Conservation (phyloP, 2,888 invertebrate genomes). For the Drosophila colorata region DNA sequence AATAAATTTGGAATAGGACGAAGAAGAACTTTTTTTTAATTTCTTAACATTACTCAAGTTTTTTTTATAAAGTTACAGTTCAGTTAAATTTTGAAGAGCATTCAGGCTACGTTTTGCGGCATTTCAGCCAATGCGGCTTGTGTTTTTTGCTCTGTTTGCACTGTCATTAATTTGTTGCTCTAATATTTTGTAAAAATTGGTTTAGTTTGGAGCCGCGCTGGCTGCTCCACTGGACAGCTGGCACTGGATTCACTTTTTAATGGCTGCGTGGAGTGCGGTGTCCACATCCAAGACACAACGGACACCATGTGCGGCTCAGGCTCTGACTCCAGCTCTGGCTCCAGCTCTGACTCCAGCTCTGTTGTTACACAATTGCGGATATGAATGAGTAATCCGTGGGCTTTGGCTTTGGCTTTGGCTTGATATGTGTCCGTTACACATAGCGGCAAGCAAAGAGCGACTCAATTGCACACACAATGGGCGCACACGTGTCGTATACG, state of each 20-base stretch:
- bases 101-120: slow-evolving; percentile 5
- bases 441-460: slow-evolving; percentile 28
- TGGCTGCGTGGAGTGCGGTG: slow-evolving; percentile 63
- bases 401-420: slow-evolving; percentile 78
- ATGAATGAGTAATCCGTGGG: slow-evolving; percentile 81
- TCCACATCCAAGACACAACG: slow-evolving; percentile 17
- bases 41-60: too few relatives aligned
- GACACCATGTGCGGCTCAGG: slow-evolving; percentile 14
- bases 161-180: slow-evolving; percentile 78
- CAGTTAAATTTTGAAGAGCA: slow-evolving; percentile 15
- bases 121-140: neutral
- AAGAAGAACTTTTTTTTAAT: too few relatives aligned
- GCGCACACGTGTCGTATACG: slow-evolving; percentile 79
- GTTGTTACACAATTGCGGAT: slow-evolving; percentile 78
- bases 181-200: slow-evolving; percentile 78
- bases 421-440: slow-evolving; percentile 73
- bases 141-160: slow-evolving; percentile 52
- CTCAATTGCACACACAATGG: slow-evolving; percentile 49
- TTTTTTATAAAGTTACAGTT: neutral
- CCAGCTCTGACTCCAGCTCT: slow-evolving; percentile 13
- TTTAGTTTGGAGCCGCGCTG: slow-evolving; percentile 64
- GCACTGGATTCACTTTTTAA: slow-evolving; percentile 76
- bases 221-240: slow-evolving; percentile 46
- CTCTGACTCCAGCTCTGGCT: slow-evolving; percentile 12
- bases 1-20: too few relatives aligned